These are phyloP conservation scores for Mixornis gularis DNA, from an alignment of 2,113 vertebrate species.

Conservation along the genomic window DNA sequence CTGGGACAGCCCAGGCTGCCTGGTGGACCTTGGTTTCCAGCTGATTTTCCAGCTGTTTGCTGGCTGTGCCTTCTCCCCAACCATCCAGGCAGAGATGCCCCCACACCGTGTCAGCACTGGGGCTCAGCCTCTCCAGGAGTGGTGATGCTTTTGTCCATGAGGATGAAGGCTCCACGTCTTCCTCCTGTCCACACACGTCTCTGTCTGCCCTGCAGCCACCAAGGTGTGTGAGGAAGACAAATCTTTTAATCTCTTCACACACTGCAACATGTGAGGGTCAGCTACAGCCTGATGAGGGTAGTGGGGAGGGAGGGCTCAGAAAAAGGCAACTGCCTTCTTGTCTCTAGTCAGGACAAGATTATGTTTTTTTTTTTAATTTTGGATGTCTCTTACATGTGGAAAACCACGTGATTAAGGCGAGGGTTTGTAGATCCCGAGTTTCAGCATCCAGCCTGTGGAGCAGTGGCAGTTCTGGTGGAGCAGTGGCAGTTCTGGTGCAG, in stretches of 20 bases:
- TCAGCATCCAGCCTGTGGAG: fast-evolving
- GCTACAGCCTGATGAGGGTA: background rate
- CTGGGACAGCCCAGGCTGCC: background rate
- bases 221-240: background rate
- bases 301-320: background rate
- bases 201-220: background rate
- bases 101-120: fast-evolving
- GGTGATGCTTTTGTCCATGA: fast-evolving
- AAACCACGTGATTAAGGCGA: background rate
- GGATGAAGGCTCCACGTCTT: background rate
- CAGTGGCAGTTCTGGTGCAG: fast-evolving
- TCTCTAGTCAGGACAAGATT: background rate
- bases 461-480: fast-evolving
- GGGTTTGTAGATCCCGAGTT: background rate
- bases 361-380: background rate
- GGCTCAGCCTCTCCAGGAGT: background rate
- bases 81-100: background rate
- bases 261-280: background rate
- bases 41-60: background rate
- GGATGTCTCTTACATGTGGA: background rate
- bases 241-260: background rate
- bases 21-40: background rate
- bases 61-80: background rate
- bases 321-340: background rate
- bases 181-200: background rate